Evolutionary conservation across 1,140 invertebrate genomes (phyloP), one percentile per base, ranked within the genome.

Genomic region (Trinorchestia longiramus): DNA sequence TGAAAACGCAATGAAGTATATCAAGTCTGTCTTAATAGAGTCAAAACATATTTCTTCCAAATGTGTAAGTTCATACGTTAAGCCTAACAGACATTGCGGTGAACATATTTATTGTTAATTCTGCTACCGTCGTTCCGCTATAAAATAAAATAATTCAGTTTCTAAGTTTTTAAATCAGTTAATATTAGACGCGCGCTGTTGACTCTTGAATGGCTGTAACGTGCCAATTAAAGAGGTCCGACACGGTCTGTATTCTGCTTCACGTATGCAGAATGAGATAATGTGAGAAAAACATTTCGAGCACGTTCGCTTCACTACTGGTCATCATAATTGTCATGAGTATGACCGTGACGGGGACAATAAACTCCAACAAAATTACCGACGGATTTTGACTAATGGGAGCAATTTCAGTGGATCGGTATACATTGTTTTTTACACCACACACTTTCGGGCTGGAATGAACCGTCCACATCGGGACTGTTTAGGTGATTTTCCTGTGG

Each of bases 251-350:
- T 43, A 90, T 43, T 47, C 43, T 47, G 43, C 43, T 94, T 94
- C 92, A 94, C 92, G 92, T 94, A 94, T 94, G 92, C 92, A 94
- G 43, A 94, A 94, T 94, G 43, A 94, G 92, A 45, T 94, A 94
- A 45, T 94, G 92, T 94, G 92, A 47, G 92, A 94, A 47, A 43
- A 94, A 94, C 43, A 47, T 94, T 94, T 94, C 41, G 36, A 94
- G 43, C 92, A 94, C 92, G 92, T 94, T 94, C 92, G 44, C 43
- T 23, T 94, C 19, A 19, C 36, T 47, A 41, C 92, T 42, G 40
- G 92, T 94, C 92, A 94, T 94, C 92, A 91, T 43, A 91, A 91
- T 91, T 43, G 92, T 47, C 92, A 45, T n/a, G 92, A 94, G 43
- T 45, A 94, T 45, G 92, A 94, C 92, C 92, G 92, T 94, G 92